Conservation (phyloP, 92 coral and sea anemone species). For the Hydrozoanthus gracilis region DNA sequence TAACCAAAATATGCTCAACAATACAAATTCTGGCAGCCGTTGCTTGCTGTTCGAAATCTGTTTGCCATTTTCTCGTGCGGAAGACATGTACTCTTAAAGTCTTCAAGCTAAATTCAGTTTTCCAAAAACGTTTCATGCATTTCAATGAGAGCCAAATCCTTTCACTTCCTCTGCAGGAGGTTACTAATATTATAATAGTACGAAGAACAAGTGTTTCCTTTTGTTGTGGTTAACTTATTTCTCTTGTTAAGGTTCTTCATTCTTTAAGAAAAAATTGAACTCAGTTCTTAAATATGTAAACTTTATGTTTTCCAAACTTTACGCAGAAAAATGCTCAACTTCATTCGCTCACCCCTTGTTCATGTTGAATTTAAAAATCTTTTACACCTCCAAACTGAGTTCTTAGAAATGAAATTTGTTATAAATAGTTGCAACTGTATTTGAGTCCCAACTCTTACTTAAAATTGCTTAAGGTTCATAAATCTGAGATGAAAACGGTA, state of each 20-base stretch:
- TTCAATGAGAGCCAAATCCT: background rate
- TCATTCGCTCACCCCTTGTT: too few relatives aligned
- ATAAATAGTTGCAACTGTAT: background rate
- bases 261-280: background rate
- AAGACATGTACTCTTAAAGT: background rate
- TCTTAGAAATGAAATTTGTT: background rate
- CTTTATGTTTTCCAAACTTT: too few relatives aligned
- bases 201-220: background rate
- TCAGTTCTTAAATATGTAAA: too few relatives aligned
- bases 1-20: background rate
- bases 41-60: background rate
- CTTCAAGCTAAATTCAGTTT: background rate
- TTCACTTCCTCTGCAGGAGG: background rate
- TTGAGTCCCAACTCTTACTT: background rate
- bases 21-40: background rate
- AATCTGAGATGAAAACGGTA: background rate
- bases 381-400: background rate
- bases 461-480: background rate
- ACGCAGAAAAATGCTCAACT: too few relatives aligned
- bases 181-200: background rate
- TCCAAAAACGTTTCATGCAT: background rate
- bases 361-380: background rate
- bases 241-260: background rate
- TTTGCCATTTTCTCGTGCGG: background rate
- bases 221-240: slow-evolving; percentile 27